Percentiles rank a stretch among this genome's conserved stretches.
phyloP scores from a whole-genome alignment of 2,888 invertebrate genomes.

The Spilosoma lubricipeda region DNA sequence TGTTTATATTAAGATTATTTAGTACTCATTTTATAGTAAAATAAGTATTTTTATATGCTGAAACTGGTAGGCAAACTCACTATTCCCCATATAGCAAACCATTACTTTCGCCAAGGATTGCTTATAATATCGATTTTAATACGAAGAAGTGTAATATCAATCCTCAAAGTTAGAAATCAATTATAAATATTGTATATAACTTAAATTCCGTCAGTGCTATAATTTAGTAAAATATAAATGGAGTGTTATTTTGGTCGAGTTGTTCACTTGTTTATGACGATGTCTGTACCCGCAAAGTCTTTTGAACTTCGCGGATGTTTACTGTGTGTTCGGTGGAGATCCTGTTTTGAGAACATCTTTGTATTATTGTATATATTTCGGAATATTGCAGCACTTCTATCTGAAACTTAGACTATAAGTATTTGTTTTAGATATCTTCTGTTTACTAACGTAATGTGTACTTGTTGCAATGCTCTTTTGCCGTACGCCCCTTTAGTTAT shows the following conservation, averaged over 20 bases:
- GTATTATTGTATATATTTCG: constrained; percentile 47
- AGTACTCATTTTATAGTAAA: background rate
- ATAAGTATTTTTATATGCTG: background rate
- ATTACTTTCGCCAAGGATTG: background rate
- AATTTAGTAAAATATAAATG: background rate
- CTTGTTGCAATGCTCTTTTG: too few species aligned
- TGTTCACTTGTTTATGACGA: constrained; percentile 34
- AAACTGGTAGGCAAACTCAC: background rate
- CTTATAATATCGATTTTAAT: background rate
- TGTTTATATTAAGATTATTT: background rate
- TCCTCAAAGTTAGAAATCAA: background rate
- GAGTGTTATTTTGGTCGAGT: constrained; percentile 17
- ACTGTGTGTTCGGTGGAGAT: constrained; percentile 56
- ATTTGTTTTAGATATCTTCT: background rate
- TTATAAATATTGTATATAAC: background rate
- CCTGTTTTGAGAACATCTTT: constrained; percentile 58
- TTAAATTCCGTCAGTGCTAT: background rate
- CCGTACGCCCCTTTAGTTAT: background rate
- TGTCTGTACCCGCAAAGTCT: constrained; percentile 48
- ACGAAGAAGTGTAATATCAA: background rate
- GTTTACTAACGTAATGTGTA: too few species aligned
- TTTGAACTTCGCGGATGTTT: constrained; percentile 57
- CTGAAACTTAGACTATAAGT: constrained; percentile 19
- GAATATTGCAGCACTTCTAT: constrained; percentile 38
- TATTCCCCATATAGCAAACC: background rate